Evolutionary conservation across 2,888 invertebrate genomes (phyloP).

Genomic region (Cyaniris semiargus): DNA sequence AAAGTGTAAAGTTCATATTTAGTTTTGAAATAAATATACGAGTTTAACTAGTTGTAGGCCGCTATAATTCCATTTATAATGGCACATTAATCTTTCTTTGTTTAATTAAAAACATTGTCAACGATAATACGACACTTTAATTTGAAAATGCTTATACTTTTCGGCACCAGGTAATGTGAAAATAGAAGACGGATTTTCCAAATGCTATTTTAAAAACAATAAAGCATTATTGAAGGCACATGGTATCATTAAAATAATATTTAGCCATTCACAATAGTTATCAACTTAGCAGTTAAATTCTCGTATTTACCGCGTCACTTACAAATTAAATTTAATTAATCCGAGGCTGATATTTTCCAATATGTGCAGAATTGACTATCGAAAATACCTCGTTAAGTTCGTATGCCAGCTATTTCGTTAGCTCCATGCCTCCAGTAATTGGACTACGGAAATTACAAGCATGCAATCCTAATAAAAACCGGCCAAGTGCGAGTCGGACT

Average conservation of each 20-base stretch:
- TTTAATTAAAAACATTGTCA: too few relatives aligned
- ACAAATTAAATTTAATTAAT: conserved; percentile 17
- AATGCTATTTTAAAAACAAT: background rate
- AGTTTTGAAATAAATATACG: too few relatives aligned
- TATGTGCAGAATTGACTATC: conserved; percentile 24
- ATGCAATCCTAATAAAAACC: conserved; percentile 16
- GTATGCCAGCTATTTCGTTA: conserved; percentile 22
- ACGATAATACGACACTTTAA: too few relatives aligned
- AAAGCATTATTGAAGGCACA: background rate
- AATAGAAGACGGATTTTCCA: too few relatives aligned
- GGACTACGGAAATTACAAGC: conserved; percentile 24
- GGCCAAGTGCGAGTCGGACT: too few relatives aligned
- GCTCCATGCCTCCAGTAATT: conserved; percentile 11
- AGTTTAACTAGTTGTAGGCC: too few relatives aligned
- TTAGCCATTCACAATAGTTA: background rate
- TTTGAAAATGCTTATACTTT: too few relatives aligned
- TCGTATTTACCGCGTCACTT: background rate
- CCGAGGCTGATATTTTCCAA: conserved; percentile 10
- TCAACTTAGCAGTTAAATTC: background rate
- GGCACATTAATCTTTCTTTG: too few relatives aligned
- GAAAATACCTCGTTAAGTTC: conserved; percentile 13
- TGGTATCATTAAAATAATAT: background rate
- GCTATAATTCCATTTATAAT: too few relatives aligned
- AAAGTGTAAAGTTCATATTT: too few relatives aligned
- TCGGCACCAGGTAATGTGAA: too few relatives aligned